Percentiles rank a stretch among this genome's conserved stretches.
phyloP scores from a whole-genome alignment of 2,888 invertebrate genomes.

The Dysmachus trigonus region DNA sequence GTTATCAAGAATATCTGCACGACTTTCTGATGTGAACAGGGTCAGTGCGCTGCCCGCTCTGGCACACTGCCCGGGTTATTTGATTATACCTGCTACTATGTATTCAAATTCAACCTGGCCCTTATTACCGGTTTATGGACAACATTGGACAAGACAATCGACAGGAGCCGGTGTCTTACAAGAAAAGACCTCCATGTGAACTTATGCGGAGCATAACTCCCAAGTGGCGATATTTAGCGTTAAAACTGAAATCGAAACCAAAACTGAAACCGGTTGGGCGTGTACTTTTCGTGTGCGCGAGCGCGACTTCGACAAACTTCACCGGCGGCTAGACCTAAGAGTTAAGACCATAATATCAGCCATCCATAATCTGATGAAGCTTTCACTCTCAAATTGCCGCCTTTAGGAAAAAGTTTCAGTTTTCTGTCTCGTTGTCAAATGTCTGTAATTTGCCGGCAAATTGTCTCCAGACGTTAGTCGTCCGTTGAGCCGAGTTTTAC shows the following conservation, averaged over 20 bases:
- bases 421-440: constrained; percentile 12
- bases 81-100: neutral
- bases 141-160: neutral
- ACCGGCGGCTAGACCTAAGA: neutral
- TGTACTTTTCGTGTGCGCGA: neutral
- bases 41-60: neutral
- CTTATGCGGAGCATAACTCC: constrained; percentile 3
- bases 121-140: neutral
- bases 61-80: neutral
- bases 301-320: neutral
- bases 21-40: neutral
- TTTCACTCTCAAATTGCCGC: constrained; percentile 24
- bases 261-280: constrained; percentile 23
- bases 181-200: neutral
- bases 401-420: neutral
- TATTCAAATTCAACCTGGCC: neutral
- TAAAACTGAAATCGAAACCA: constrained; percentile 7
- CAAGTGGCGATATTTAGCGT: neutral
- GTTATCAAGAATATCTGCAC: neutral
- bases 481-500: neutral
- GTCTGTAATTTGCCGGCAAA: constrained; percentile 18
- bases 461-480: constrained; percentile 25
- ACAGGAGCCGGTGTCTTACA: neutral
- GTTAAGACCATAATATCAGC: neutral
- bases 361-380: neutral